A percentile compares a stretch with the other conserved stretches of the same genome.
Evolutionary conservation across 2,113 vertebrate genomes (phyloP).

Genomic region (Aptenodytes forsteri): DNA sequence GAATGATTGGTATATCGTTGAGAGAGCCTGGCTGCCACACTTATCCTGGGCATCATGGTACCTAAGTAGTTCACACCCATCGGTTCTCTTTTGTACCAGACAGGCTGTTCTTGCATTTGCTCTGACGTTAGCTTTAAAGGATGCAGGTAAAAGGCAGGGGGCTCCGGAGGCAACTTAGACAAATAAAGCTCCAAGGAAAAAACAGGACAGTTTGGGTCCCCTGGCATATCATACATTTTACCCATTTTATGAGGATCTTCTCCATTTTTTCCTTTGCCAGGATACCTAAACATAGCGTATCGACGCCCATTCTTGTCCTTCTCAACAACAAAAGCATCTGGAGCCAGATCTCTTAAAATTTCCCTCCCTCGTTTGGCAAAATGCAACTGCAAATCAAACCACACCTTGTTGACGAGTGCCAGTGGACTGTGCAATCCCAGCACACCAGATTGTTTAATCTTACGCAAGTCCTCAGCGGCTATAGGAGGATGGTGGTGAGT

Average conservation of each 20-base stretch:
- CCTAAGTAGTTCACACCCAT: conserved; percentile 71
- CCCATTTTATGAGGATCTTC: conserved; percentile 68
- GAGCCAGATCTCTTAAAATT: conserved; percentile 69
- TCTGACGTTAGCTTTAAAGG: conserved; percentile 60
- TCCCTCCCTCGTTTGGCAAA: conserved; percentile 71
- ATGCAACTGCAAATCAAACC: conserved; percentile 72
- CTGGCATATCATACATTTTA: conserved; percentile 71
- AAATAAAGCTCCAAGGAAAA: conserved; percentile 71
- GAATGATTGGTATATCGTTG: conserved; percentile 67
- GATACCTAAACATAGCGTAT: conserved; percentile 63
- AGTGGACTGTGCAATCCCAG: conserved; percentile 65
- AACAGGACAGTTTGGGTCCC: conserved; percentile 68
- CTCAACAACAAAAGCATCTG: conserved; percentile 67
- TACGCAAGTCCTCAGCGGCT: conserved; percentile 60
- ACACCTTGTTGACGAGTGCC: conserved; percentile 69
- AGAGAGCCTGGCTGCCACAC: conserved; percentile 64
- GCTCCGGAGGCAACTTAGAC: conserved; percentile 67
- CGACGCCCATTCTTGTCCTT: conserved; percentile 61
- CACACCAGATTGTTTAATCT: conserved; percentile 64
- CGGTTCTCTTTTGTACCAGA: conserved; percentile 70
- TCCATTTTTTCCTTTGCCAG: conserved; percentile 57
- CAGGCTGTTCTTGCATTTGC: conserved; percentile 61
- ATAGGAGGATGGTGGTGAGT: conserved; percentile 67
- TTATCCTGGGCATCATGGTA: conserved; percentile 71
- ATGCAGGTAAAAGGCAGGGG: conserved; percentile 68